phyloP scores from a whole-genome alignment of 2,113 vertebrate species.

The Zosterops japonicus region DNA sequence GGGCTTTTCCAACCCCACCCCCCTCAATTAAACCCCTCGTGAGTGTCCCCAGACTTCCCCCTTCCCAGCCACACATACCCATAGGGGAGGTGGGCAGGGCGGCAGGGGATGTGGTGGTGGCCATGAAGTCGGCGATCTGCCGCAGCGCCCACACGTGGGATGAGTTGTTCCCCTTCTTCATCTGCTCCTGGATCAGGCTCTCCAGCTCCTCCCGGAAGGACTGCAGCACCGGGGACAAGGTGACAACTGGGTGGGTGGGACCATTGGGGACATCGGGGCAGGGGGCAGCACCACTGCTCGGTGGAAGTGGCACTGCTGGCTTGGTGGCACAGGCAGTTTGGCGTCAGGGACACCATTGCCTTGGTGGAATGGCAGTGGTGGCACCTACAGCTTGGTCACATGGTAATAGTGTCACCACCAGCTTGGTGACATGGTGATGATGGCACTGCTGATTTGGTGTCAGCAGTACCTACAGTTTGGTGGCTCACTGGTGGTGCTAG shows the following conservation, averaged over 20 bases:
- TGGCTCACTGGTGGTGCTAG: not conserved
- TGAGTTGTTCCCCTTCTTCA: conserved; percentile 95
- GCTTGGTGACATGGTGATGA: not conserved
- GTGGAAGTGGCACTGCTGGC: not conserved
- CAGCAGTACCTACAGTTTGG: not conserved
- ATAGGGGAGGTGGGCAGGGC: conserved; percentile 87
- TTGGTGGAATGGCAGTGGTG: not conserved
- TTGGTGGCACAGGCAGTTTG: not conserved
- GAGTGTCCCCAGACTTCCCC: rapidly evolving
- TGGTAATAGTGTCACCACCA: rapidly evolving
- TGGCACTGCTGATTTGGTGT: not conserved
- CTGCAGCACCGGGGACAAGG: conserved; percentile 45
- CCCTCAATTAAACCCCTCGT: rapidly evolving
- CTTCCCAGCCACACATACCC: conserved; percentile 65
- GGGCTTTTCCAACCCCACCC: not conserved
- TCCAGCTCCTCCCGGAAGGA: conserved; percentile 98
- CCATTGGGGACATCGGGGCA: rapidly evolving
- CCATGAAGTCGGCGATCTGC: conserved; percentile 97
- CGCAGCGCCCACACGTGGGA: conserved; percentile 93
- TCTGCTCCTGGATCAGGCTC: conserved; percentile 96
- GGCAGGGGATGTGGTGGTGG: conserved; percentile 86
- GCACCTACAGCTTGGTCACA: not conserved
- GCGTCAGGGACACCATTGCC: not conserved
- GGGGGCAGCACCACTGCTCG: not conserved
- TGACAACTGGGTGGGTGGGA: not conserved